A percentile compares a stretch with the other conserved stretches of the same genome.
Conservation (phyloP, 2,113 vertebrate species). For the Elanoides forficatus region DNA sequence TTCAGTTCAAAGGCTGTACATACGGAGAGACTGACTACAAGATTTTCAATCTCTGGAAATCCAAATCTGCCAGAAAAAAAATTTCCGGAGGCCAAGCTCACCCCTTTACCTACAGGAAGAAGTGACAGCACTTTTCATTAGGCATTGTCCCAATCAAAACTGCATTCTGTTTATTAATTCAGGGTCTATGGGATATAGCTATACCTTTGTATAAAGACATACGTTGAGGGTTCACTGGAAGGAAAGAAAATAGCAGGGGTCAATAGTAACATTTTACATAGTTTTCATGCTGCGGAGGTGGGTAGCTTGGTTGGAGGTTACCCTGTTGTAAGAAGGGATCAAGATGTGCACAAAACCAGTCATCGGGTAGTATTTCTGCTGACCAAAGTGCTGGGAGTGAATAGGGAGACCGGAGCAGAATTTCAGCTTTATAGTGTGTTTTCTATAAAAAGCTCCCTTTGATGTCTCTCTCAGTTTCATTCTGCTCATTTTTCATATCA, state of each 20-base stretch:
- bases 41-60: slow-evolving; percentile 36
- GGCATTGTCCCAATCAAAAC: neutral
- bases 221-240: neutral
- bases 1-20: neutral
- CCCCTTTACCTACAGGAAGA: neutral
- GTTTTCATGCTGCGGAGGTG: neutral
- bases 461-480: slow-evolving; percentile 14
- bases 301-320: neutral
- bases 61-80: neutral
- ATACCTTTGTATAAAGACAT: neutral
- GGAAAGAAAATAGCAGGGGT: neutral
- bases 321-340: neutral
- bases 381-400: neutral
- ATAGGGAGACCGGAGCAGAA: neutral
- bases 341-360: neutral
- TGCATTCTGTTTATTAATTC: neutral
- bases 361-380: neutral
- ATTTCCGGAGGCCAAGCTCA: neutral
- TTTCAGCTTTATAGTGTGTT: neutral
- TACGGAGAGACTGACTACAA: neutral
- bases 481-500: slow-evolving; percentile 46
- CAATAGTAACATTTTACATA: accelerated
- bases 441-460: slow-evolving; percentile 46
- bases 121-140: neutral
- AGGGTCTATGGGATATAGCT: neutral